Evolutionary conservation across 2,113 vertebrate genomes (phyloP).

Genomic region (Cyanoderma ruficeps): DNA sequence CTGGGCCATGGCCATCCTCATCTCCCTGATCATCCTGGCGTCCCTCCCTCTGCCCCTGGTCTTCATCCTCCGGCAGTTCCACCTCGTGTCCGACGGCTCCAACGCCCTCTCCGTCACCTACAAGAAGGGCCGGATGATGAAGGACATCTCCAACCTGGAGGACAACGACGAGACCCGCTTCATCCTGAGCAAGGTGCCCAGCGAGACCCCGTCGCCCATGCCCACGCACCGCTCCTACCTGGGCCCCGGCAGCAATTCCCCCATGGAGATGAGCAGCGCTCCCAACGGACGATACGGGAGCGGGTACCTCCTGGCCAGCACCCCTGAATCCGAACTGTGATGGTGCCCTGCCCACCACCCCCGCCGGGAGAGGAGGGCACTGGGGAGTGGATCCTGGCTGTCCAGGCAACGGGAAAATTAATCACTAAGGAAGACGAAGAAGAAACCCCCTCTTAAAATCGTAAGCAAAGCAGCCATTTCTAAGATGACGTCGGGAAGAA

Average conservation of each 20-base stretch:
- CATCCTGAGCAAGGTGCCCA: slow-evolving; percentile 93
- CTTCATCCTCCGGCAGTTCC: slow-evolving; percentile 89
- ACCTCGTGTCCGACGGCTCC: slow-evolving; percentile 90
- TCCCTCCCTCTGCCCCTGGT: slow-evolving; percentile 91
- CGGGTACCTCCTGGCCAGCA: slow-evolving; percentile 88
- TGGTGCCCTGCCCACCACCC: background rate
- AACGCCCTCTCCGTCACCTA: slow-evolving; percentile 96
- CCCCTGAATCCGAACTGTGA: slow-evolving; percentile 95
- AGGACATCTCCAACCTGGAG: slow-evolving; percentile 96
- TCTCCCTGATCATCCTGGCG: slow-evolving; percentile 86
- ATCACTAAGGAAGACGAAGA: background rate
- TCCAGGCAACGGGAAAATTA: slow-evolving; percentile 20
- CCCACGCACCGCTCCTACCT: slow-evolving; percentile 91
- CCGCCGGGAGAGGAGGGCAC: slow-evolving; percentile 1
- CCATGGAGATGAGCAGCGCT: slow-evolving; percentile 86
- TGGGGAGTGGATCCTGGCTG: slow-evolving; percentile 45
- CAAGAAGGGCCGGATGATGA: slow-evolving; percentile 95
- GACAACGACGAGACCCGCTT: slow-evolving; percentile 96
- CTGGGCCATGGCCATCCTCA: slow-evolving; percentile 91
- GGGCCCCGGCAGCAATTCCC: slow-evolving; percentile 86
- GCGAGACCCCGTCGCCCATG: slow-evolving; percentile 92
- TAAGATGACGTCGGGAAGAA: background rate
- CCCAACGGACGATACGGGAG: slow-evolving; percentile 90
- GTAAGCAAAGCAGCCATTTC: slow-evolving; percentile 22
- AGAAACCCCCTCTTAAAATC: slow-evolving; percentile 26